Evolutionary conservation across 2,113 vertebrate genomes (phyloP), one percentile per base, ranked within the genome.

Genomic region (Gobio gobio): DNA sequence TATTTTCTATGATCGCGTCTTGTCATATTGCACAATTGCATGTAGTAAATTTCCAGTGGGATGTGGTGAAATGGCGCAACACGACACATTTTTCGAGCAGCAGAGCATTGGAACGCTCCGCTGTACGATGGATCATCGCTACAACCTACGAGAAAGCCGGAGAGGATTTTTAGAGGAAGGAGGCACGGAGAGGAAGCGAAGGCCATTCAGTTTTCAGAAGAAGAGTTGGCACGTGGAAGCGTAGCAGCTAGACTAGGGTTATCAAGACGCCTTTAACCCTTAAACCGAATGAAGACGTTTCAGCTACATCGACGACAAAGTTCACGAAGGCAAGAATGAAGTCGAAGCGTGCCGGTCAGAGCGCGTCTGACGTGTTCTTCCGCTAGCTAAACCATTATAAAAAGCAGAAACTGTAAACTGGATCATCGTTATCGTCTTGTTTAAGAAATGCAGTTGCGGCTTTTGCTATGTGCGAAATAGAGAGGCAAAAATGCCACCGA

Each of bases 101-200:
- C 40, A 72, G 36, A 72, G 68, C 66, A 5, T 22, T 40, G 0
- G 18, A 43, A 81, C 54, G 51, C 49, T 24, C 85, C 22, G 80
- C 12, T 45, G 45, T 26, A 10, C 36, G 10, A 77, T 78, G 51
- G 68, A 22, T 81, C 63, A 22, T 81, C 63, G 64, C 75, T 49
- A 84, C 14, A 58, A 81, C 68, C 54, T 75, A 78, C 79, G 66
- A 54, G 36, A 73, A 40, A 82, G 85, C 85, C 36, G 78, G 7
- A 66, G 59, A 58, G 61, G 64, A 16, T 14, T 51, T 76, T 75
- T 5, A 80, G 51, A 66, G 54, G 85, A 84, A 75, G 94, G 94
- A 94, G 93, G 94, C 94, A 95, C 92, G 92, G 90, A 91, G 24
- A 79, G 82, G 59, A 51, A 93, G 94, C 94, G 90, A 95, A 95